Evolutionary conservation across 2,113 vertebrate genomes (phyloP).

Genomic region (Sminthopsis crassicaudata): DNA sequence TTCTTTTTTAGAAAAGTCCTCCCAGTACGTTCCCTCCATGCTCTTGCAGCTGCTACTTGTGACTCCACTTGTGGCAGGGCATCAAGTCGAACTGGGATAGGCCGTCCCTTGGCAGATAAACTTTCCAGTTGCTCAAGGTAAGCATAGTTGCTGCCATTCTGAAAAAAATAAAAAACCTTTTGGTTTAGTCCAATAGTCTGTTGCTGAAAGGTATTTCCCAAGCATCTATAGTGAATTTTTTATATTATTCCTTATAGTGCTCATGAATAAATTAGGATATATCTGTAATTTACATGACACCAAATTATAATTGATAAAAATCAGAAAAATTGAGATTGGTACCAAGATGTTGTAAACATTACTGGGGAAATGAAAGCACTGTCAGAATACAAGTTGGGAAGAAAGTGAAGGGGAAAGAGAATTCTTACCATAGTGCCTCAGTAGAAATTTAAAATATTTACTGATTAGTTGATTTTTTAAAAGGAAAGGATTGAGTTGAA

Average conservation of each 20-base stretch:
- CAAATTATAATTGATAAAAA: not conserved
- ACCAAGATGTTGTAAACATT: not conserved
- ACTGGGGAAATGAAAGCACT: not conserved
- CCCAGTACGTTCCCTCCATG: conserved; percentile 96
- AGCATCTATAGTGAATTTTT: conserved; percentile 11
- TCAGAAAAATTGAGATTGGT: not conserved
- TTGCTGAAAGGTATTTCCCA: not conserved
- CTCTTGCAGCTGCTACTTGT: conserved; percentile 94
- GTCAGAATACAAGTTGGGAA: not conserved
- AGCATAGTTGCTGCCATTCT: conserved; percentile 94
- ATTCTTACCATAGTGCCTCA: not conserved
- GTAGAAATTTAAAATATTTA: not conserved
- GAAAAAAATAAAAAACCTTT: conserved; percentile 40
- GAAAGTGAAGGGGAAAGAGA: not conserved
- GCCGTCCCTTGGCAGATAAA: conserved; percentile 93
- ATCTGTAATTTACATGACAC: not conserved
- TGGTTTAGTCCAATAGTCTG: conserved; percentile 20
- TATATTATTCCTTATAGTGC: not conserved
- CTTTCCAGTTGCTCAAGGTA: conserved; percentile 97
- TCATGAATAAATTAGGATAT: not conserved
- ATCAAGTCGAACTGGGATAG: conserved; percentile 94
- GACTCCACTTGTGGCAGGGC: conserved; percentile 95
- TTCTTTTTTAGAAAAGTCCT: conserved; percentile 99
- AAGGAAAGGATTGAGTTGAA: not conserved
- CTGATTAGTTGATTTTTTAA: not conserved